These are phyloP conservation scores for Watsonalla cultraria DNA, from an alignment of 2,888 invertebrate species.

Conservation along the genomic window DNA sequence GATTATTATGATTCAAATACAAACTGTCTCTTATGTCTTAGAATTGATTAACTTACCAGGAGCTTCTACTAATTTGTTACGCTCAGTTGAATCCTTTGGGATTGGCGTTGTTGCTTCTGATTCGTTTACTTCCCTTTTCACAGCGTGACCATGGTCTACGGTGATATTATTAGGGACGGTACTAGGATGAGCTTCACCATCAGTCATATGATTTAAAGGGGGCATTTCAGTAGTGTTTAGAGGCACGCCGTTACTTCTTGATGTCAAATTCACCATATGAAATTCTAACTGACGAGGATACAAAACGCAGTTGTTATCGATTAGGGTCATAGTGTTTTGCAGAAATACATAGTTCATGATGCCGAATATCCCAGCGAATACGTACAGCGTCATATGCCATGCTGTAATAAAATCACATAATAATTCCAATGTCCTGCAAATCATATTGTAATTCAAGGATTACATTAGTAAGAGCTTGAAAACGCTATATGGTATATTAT, in stretches of 20 bases:
- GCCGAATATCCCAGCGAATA: conserved; percentile 54
- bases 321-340: conserved; percentile 53
- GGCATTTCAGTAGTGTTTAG: not conserved
- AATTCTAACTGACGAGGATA: conserved; percentile 53
- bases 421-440: conserved; percentile 3
- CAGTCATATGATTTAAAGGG: conserved; percentile 18
- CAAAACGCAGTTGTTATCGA: conserved; percentile 53
- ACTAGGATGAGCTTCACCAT: conserved; percentile 21
- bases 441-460: not conserved
- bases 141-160: conserved; percentile 18
- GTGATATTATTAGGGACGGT: conserved; percentile 14
- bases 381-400: conserved; percentile 58
- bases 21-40: too few relatives aligned
- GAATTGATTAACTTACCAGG: conserved; percentile 29
- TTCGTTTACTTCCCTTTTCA: conserved; percentile 28
- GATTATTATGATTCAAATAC: too few relatives aligned
- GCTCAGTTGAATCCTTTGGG: conserved; percentile 13
- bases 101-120: conserved; percentile 9
- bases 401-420: conserved; percentile 38
- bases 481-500: too few relatives aligned
- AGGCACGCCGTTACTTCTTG: too few relatives aligned
- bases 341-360: conserved; percentile 61
- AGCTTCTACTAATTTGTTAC: conserved; percentile 27
- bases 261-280: conserved; percentile 32
- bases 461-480: too few relatives aligned